These are phyloP conservation scores for Gastracanthus pulcherrimus DNA, from an alignment of 2,888 invertebrate genomes.

Conservation along the genomic window DNA sequence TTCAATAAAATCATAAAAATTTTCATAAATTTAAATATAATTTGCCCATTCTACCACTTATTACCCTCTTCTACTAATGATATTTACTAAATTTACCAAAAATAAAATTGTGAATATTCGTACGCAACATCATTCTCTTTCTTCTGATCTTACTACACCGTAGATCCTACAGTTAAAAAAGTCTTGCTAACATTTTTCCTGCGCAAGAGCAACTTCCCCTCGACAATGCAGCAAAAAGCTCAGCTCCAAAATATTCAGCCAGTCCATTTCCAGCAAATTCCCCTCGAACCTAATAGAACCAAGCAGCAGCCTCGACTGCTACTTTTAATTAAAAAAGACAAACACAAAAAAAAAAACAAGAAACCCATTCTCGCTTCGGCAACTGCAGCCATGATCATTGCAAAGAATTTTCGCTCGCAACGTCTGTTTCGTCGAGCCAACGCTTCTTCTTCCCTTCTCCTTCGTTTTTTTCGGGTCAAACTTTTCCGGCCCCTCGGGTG, in stretches of 20 bases:
- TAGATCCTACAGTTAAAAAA: too few relatives aligned
- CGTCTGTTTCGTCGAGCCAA: background rate
- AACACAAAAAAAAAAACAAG: background rate
- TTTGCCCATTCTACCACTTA: too few relatives aligned
- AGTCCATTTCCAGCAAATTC: background rate
- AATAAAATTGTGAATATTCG: too few relatives aligned
- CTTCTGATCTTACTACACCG: too few relatives aligned
- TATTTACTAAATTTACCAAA: too few relatives aligned
- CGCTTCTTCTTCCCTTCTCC: constrained; percentile 18
- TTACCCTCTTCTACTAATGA: too few relatives aligned
- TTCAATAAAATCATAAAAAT: too few relatives aligned
- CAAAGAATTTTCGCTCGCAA: constrained; percentile 3
- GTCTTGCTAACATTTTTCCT: too few relatives aligned
- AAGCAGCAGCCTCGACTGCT: background rate
- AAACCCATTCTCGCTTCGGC: background rate
- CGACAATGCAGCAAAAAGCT: too few relatives aligned
- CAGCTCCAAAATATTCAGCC: too few relatives aligned
- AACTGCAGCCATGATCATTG: background rate
- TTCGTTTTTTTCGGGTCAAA: constrained; percentile 40
- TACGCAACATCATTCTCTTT: too few relatives aligned
- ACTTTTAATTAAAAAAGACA: constrained; percentile 32
- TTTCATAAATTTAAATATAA: too few relatives aligned
- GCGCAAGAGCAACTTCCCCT: background rate
- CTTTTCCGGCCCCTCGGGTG: constrained; percentile 7
- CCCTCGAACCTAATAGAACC: background rate